Conservation (phyloP, 2,113 vertebrate genomes). For the Podiceps cristatus region DNA sequence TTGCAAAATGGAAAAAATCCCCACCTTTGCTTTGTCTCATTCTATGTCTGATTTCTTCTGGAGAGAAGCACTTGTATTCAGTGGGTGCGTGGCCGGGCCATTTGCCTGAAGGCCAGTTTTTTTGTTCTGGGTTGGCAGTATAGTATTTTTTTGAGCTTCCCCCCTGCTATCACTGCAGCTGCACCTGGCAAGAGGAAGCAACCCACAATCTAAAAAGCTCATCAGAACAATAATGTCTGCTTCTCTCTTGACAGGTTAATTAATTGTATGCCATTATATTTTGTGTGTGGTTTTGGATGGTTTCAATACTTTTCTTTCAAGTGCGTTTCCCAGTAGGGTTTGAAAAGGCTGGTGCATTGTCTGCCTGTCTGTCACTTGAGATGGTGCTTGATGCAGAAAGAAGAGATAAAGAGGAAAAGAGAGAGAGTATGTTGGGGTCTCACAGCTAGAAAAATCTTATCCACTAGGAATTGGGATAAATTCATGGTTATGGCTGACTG, state of each 20-base stretch:
- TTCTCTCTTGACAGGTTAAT: slow-evolving; percentile 63
- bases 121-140: slow-evolving; percentile 16
- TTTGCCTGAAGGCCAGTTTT: slow-evolving; percentile 30
- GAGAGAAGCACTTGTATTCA: neutral
- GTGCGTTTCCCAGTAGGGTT: neutral
- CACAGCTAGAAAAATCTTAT: neutral
- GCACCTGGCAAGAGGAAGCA: slow-evolving; percentile 52
- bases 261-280: slow-evolving; percentile 35
- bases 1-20: neutral
- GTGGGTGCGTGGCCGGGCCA: neutral
- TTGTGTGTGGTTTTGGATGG: slow-evolving; percentile 31
- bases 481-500: neutral
- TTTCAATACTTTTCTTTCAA: slow-evolving; percentile 31
- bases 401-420: neutral
- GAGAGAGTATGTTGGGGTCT: neutral
- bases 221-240: slow-evolving; percentile 28
- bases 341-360: slow-evolving; percentile 41
- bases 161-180: slow-evolving; percentile 37
- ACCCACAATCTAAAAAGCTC: slow-evolving; percentile 12
- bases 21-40: neutral
- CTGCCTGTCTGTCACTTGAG: slow-evolving; percentile 41
- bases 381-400: neutral
- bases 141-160: slow-evolving; percentile 3
- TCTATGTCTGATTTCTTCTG: neutral
- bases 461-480: neutral